Percentiles rank a stretch among this genome's conserved stretches.
Evolutionary conservation across 1,140 invertebrate species (phyloP).

Genomic region (Drosophila kurseongensis): DNA sequence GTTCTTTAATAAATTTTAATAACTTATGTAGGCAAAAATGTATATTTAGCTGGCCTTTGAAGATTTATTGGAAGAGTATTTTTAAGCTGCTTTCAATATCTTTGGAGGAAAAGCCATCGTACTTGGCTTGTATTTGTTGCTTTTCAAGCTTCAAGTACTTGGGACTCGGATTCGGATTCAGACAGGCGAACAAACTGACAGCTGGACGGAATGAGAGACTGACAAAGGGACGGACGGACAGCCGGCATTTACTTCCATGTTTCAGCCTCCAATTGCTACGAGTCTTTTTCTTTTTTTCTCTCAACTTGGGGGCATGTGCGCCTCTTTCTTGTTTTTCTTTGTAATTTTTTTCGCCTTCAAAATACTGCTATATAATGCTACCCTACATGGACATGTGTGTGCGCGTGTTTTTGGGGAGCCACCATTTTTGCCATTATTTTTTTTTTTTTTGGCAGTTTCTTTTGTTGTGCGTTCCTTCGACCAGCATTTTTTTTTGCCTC

Average conservation of each 20-base stretch:
- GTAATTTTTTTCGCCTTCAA: constrained; percentile 26
- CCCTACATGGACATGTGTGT: constrained; percentile 64
- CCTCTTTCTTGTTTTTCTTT: constrained; percentile 48
- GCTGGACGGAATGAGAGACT: constrained; percentile 17
- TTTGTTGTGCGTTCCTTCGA: constrained; percentile 47
- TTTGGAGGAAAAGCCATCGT: constrained; percentile 4
- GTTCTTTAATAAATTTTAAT: too few species aligned
- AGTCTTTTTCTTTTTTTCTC: constrained; percentile 8
- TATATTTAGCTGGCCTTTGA: neutral
- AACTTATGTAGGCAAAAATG: too few species aligned
- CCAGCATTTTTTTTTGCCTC: constrained; percentile 25
- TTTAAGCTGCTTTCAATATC: neutral
- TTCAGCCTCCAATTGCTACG: constrained; percentile 55
- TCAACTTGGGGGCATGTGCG: constrained; percentile 68
- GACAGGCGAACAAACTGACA: constrained; percentile 38
- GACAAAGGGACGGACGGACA: constrained; percentile 34
- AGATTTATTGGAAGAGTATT: constrained; percentile 15
- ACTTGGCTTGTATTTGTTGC: constrained; percentile 63
- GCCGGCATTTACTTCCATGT: constrained; percentile 62
- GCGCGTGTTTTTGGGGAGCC: constrained; percentile 31
- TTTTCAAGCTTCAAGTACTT: constrained; percentile 69
- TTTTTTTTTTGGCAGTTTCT: constrained; percentile 60
- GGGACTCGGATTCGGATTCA: constrained; percentile 51
- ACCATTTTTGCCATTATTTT: constrained; percentile 53
- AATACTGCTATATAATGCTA: constrained; percentile 58